phyloP scores from a whole-genome alignment of 2,797 vertebrate species.

The Rhinatrema bivittatum region DNA sequence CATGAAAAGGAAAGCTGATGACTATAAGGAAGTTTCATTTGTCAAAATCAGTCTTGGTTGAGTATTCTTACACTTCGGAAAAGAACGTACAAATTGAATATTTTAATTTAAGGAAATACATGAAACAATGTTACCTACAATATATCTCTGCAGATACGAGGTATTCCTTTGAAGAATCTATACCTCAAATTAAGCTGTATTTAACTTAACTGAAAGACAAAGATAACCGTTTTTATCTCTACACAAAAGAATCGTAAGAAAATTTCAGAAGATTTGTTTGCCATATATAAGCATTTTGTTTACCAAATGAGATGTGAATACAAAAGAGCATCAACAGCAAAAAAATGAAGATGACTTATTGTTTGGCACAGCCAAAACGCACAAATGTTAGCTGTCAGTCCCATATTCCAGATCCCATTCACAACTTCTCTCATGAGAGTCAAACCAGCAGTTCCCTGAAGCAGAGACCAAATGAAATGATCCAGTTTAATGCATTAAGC shows the following conservation, averaged over 20 bases:
- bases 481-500: conserved; percentile 21
- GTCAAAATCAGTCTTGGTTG: no score
- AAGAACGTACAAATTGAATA: no score
- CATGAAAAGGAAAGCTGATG: conserved; percentile 11
- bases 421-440: conserved; percentile 15
- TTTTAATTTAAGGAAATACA: not conserved
- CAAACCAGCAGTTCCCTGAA: conserved; percentile 7
- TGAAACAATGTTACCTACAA: no score
- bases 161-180: no score
- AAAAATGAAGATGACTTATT: conserved; percentile 5
- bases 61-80: not conserved
- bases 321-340: not conserved
- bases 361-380: conserved; percentile 4
- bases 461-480: conserved; percentile 11
- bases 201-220: not conserved
- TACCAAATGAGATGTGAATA: conserved; percentile 9
- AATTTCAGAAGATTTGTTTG: not conserved
- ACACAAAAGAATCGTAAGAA: not conserved
- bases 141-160: no score
- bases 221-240: not conserved
- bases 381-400: conserved; percentile 9
- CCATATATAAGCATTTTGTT: conserved; percentile 21
- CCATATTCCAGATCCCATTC: conserved; percentile 2
- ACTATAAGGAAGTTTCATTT: not conserved
- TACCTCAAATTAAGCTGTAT: no score